Evolutionary conservation across 2,888 invertebrate genomes (phyloP).

Genomic region (Ectemnius cavifrons): DNA sequence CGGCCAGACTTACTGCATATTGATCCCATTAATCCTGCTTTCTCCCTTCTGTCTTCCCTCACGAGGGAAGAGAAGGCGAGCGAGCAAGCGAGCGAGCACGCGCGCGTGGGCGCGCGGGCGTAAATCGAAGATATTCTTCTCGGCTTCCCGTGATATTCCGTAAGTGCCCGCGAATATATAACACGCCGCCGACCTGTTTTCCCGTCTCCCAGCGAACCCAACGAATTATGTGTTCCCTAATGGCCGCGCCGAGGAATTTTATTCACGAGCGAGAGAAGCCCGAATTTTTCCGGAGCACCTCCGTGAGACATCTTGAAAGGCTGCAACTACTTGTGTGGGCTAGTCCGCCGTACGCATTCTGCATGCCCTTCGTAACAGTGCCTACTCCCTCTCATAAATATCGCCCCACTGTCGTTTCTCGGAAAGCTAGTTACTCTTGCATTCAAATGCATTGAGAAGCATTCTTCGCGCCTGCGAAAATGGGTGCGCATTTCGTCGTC

Average conservation of each 20-base stretch:
- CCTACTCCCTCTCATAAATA: constrained; percentile 12
- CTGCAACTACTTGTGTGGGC: no score
- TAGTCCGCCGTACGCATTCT: not conserved
- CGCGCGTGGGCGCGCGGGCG: constrained; percentile 4
- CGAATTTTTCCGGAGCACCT: not conserved
- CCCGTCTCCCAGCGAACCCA: not conserved
- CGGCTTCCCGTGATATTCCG: constrained; percentile 41
- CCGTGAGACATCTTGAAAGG: no score
- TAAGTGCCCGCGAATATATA: constrained; percentile 13
- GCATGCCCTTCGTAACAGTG: not conserved
- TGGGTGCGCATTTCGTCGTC: constrained; percentile 24
- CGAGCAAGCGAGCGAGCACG: constrained; percentile 2
- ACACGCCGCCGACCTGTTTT: constrained; percentile 8
- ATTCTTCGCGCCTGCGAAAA: constrained; percentile 31
- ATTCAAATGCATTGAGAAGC: constrained; percentile 24
- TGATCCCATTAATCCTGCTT: constrained; percentile 75
- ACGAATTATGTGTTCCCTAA: no score
- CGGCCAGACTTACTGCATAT: constrained; percentile 76
- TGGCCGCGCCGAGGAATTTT: no score
- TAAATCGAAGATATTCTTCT: constrained; percentile 45
- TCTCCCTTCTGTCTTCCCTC: constrained; percentile 53
- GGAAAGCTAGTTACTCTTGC: constrained; percentile 12
- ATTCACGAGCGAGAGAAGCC: not conserved
- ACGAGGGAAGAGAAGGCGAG: constrained; percentile 10
- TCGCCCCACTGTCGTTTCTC: constrained; percentile 16